A percentile compares a stretch with the other conserved stretches of the same genome.
These are phyloP conservation scores for Lydus trimaculatus DNA, from an alignment of 2,888 invertebrate genomes.

Conservation along the genomic window DNA sequence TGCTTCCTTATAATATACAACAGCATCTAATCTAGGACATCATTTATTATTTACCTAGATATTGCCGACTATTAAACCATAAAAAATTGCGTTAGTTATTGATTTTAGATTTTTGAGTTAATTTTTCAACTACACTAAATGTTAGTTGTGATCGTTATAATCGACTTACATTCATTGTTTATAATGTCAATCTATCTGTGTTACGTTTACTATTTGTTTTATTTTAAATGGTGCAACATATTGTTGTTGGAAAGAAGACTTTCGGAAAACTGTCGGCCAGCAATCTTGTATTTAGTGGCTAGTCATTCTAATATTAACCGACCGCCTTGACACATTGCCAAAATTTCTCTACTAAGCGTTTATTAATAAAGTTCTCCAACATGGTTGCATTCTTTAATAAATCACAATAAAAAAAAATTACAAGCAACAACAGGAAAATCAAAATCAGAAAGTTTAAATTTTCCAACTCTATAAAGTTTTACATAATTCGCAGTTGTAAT, in stretches of 20 bases:
- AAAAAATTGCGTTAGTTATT: no score
- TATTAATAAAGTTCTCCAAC: background rate
- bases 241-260: conserved; percentile 44
- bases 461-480: no score
- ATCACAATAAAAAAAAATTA: conserved; percentile 9
- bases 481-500: no score
- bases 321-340: conserved; percentile 54
- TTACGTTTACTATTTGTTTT: background rate
- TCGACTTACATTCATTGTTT: conserved; percentile 47
- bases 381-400: conserved; percentile 5
- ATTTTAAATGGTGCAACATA: conserved; percentile 36
- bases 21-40: conserved; percentile 16
- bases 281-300: conserved; percentile 38
- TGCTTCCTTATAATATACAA: conserved; percentile 23
- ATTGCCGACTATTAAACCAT: background rate
- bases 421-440: background rate
- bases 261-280: conserved; percentile 43
- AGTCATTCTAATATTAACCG: conserved; percentile 53
- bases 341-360: conserved; percentile 34
- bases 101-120: no score
- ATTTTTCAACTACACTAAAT: background rate
- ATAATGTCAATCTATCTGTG: background rate
- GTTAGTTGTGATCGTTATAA: conserved; percentile 15
- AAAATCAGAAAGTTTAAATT: background rate
- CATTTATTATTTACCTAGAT: background rate